Conservation (phyloP, 2,113 vertebrate species). For the Sardina pilchardus region DNA sequence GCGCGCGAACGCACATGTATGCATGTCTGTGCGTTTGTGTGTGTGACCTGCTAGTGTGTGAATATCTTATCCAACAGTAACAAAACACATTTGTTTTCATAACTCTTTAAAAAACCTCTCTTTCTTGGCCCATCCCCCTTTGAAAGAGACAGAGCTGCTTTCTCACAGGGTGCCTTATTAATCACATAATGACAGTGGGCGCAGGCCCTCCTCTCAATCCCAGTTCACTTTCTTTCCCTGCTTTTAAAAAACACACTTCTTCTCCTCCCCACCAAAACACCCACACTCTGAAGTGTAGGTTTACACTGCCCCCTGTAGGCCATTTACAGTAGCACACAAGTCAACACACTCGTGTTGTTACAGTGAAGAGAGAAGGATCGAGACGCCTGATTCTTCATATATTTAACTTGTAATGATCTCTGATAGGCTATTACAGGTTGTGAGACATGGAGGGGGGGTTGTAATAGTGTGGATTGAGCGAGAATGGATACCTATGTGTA, state of each 20-base stretch:
- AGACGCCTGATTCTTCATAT: not conserved
- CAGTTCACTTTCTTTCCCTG: conserved; percentile 20
- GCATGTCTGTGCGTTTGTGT: conserved; percentile 38
- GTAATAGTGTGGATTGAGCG: not conserved
- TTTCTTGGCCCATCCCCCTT: not conserved
- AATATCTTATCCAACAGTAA: not conserved
- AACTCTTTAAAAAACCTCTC: not conserved
- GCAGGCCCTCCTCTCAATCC: conserved; percentile 24
- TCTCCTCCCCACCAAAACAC: not conserved
- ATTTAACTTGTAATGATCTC: not conserved
- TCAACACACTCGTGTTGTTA: not conserved
- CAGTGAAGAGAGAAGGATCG: not conserved
- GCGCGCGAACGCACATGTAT: no score
- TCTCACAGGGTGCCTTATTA: conserved; percentile 57
- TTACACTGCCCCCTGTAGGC: not conserved
- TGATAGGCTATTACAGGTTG: not conserved
- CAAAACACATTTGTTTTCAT: not conserved
- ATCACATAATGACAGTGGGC: conserved; percentile 55
- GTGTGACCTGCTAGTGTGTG: conserved; percentile 34
- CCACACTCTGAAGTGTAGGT: not conserved
- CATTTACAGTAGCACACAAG: not conserved
- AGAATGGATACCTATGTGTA: not conserved
- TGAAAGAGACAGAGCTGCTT: conserved; percentile 36
- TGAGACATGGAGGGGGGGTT: not conserved
- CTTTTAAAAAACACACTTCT: not conserved